Percentiles rank a stretch among this genome's conserved stretches.
Evolutionary conservation across 2,113 vertebrate species (phyloP).

Genomic region (Syngnathus typhle): DNA sequence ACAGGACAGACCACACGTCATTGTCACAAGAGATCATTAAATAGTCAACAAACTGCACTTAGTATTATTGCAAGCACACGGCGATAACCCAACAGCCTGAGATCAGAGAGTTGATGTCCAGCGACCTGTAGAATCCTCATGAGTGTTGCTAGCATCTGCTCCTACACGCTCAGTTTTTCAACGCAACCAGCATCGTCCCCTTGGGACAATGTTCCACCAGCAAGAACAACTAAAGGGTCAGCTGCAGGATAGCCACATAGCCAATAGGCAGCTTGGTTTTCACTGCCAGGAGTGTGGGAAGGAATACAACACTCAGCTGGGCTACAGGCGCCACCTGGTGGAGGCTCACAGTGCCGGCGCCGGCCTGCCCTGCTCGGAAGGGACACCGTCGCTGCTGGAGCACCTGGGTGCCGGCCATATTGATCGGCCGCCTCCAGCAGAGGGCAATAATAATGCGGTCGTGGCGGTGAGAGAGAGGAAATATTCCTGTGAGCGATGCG

Average conservation of each 20-base stretch:
- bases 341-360: conserved; percentile 68
- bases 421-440: conserved; percentile 74
- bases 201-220: conserved; percentile 91
- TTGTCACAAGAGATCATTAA: conserved; percentile 35
- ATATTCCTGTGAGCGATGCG: conserved; percentile 90
- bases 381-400: conserved; percentile 83
- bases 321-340: conserved; percentile 85
- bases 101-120: conserved; percentile 37
- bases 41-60: conserved; percentile 43
- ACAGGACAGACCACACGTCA: conserved; percentile 62
- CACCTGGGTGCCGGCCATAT: conserved; percentile 83
- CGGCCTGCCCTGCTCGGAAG: conserved; percentile 82
- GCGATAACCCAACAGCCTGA: conserved; percentile 22
- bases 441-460: conserved; percentile 31
- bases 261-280: conserved; percentile 81
- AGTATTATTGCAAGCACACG: conserved; percentile 26
- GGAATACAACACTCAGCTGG: conserved; percentile 94
- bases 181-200: conserved; percentile 77
- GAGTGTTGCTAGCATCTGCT: conserved; percentile 44
- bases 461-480: conserved; percentile 85
- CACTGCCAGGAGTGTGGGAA: conserved; percentile 92
- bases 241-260: conserved; percentile 80
- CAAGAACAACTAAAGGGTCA: conserved; percentile 91
- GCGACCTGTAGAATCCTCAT: conserved; percentile 51
- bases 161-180: conserved; percentile 75